Conservation (phyloP, 2,113 vertebrate genomes). For the Menidia beryllina region DNA sequence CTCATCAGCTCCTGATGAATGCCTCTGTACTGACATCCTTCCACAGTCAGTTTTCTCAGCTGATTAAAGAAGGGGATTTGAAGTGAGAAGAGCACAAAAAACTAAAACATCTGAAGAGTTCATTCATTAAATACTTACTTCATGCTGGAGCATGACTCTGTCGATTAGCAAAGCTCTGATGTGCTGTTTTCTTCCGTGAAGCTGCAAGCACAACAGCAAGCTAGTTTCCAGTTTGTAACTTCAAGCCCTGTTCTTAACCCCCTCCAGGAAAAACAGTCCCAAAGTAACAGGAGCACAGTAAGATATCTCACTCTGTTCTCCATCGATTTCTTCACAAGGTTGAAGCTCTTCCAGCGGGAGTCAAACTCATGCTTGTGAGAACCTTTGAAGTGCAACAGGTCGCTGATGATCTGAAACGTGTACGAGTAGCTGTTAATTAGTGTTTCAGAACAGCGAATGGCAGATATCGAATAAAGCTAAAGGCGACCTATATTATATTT, state of each 20-base stretch:
- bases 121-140: conserved; percentile 79
- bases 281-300: not conserved
- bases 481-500: no score
- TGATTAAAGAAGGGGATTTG: conserved; percentile 63
- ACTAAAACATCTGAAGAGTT: not conserved
- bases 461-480: no score
- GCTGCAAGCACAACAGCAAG: conserved; percentile 81
- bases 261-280: not conserved
- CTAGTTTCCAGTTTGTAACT: not conserved
- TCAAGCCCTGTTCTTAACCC: not conserved
- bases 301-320: conserved; percentile 91
- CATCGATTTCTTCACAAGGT: conserved; percentile 97
- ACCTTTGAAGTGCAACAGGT: conserved; percentile 94
- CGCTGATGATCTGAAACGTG: conserved; percentile 90
- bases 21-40: conserved; percentile 93
- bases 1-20: conserved; percentile 92
- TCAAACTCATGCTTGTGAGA: conserved; percentile 98
- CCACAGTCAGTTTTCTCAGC: conserved; percentile 93
- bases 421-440: conserved; percentile 22
- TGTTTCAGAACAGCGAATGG: no score
- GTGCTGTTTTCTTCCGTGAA: conserved; percentile 95
- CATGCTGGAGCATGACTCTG: conserved; percentile 97
- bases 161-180: conserved; percentile 95
- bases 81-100: conserved; percentile 14
- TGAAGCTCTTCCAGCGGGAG: conserved; percentile 98